Evolutionary conservation across 2,113 vertebrate species (phyloP).

Genomic region (Reinhardtius hippoglossoides): DNA sequence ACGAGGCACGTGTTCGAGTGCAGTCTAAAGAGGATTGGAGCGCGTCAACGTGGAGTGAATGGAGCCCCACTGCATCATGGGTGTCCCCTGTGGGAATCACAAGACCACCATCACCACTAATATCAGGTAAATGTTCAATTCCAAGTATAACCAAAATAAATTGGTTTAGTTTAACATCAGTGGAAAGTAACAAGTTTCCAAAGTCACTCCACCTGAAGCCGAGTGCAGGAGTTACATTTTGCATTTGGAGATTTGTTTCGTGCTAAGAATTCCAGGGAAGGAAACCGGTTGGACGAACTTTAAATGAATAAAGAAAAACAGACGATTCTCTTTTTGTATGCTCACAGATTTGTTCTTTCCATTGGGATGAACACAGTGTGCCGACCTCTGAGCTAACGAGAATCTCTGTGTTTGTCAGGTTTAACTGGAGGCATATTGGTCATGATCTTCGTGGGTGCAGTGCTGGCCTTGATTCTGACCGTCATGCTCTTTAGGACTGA

Average conservation of each 20-base stretch:
- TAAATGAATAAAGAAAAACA: too few species aligned
- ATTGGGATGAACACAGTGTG: too few species aligned
- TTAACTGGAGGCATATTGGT: neutral
- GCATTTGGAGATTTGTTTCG: neutral
- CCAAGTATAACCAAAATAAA: neutral
- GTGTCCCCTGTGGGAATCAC: constrained; percentile 8
- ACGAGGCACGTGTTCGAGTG: constrained; percentile 48
- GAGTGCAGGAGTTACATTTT: neutral
- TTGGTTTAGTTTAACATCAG: neutral
- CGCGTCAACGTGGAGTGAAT: constrained; percentile 63
- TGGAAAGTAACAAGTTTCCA: too few species aligned
- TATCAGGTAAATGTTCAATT: neutral
- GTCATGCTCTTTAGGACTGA: neutral
- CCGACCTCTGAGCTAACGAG: neutral
- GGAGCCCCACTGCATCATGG: constrained; percentile 66
- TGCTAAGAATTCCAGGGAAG: neutral
- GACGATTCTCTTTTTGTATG: too few species aligned
- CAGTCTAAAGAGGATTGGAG: too few species aligned
- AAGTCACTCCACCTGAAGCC: too few species aligned
- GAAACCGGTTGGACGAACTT: neutral
- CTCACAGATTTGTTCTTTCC: neutral
- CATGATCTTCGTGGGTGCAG: fast-evolving
- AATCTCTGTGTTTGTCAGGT: constrained; percentile 23
- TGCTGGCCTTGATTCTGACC: neutral
- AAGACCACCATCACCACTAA: neutral